Evolutionary conservation across 1,140 invertebrate species (phyloP).

Genomic region (Leptestheria dahalacensis): DNA sequence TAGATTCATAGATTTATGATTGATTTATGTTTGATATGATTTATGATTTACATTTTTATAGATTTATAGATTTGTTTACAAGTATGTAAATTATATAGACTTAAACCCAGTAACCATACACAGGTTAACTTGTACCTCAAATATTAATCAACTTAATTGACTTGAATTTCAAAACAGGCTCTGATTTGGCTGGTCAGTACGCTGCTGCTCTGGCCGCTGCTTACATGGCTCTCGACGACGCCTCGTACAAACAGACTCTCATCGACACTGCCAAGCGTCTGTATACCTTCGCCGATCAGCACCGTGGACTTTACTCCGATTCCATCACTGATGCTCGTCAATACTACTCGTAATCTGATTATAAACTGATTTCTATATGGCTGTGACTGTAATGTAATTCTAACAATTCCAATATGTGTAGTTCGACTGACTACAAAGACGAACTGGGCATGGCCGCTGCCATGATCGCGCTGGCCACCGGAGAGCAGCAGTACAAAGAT

Average conservation of each 20-base stretch:
- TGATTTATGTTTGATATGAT: neutral
- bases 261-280: slow-evolving; percentile 38
- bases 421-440: slow-evolving; percentile 40
- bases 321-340: slow-evolving; percentile 36
- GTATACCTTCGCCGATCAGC: slow-evolving; percentile 40
- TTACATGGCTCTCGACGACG: slow-evolving; percentile 35
- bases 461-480: slow-evolving; percentile 44
- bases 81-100: too few species aligned
- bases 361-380: too few species aligned
- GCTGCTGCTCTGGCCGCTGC: slow-evolving; percentile 33
- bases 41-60: neutral
- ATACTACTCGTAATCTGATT: slow-evolving; percentile 30
- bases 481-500: slow-evolving; percentile 34
- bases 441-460: slow-evolving; percentile 44
- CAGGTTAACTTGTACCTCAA: too few species aligned
- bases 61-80: too few species aligned
- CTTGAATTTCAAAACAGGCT: too few species aligned
- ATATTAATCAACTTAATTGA: too few species aligned
- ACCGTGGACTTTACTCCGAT: slow-evolving; percentile 39
- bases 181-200: slow-evolving; percentile 15
- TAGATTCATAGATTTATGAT: neutral
- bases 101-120: too few species aligned
- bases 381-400: too few species aligned
- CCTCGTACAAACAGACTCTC: slow-evolving; percentile 32
- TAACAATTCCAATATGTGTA: slow-evolving; percentile 18